A percentile compares a stretch with the other conserved stretches of the same genome.
Conservation (phyloP, 1,140 invertebrate genomes). For the Drosophila kikkawai region DNA sequence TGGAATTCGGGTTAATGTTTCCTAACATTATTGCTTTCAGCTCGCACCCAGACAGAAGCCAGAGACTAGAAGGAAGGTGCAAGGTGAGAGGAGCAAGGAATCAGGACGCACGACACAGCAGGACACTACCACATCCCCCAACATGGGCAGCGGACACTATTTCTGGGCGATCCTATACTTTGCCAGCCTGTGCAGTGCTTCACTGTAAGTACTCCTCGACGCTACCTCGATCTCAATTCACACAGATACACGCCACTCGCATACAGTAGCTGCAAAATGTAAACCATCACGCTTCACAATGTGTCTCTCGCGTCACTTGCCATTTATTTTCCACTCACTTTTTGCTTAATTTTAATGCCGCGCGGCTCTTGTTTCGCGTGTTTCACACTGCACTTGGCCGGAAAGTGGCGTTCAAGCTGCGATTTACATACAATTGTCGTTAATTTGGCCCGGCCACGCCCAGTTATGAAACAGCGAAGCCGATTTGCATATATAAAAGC, state of each 20-base stretch:
- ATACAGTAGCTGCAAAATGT: constrained; percentile 61
- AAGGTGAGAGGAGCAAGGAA: neutral
- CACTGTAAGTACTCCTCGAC: constrained; percentile 77
- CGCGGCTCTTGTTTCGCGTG: constrained; percentile 41
- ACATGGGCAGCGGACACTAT: constrained; percentile 84
- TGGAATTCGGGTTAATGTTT: constrained; percentile 9
- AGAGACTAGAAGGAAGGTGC: constrained; percentile 9
- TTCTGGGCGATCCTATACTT: constrained; percentile 85
- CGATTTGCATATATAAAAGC: constrained; percentile 7
- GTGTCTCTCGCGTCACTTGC: constrained; percentile 33
- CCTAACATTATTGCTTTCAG: constrained; percentile 8
- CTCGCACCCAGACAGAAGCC: constrained; percentile 11
- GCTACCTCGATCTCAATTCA: constrained; percentile 2
- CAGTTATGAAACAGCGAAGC: constrained; percentile 2
- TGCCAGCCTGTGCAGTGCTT: constrained; percentile 85
- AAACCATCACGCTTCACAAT: constrained; percentile 37
- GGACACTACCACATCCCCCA: constrained; percentile 9
- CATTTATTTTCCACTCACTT: constrained; percentile 31
- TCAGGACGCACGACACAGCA: constrained; percentile 26
- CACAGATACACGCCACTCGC: constrained; percentile 23
- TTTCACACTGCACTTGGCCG: constrained; percentile 54
- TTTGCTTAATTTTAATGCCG: constrained; percentile 40
- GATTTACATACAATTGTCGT: constrained; percentile 78
- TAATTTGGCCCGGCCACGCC: constrained; percentile 60
- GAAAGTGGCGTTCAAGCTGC: constrained; percentile 48